Evolutionary conservation across 2,797 vertebrate species (phyloP).

Genomic region (Enteromius radiatus): DNA sequence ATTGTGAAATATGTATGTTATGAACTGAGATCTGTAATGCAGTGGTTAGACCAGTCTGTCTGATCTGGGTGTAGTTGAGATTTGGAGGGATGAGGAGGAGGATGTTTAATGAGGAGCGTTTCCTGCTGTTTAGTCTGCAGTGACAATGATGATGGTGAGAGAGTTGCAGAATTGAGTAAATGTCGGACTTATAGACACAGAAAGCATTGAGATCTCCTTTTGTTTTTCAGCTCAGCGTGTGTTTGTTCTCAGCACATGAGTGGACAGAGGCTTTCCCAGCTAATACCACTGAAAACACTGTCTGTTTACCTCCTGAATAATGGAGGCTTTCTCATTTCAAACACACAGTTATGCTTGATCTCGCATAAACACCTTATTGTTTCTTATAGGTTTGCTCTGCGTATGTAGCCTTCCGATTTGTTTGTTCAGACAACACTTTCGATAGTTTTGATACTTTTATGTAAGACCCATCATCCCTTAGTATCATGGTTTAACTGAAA

Average conservation of each 20-base stretch:
- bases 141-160: conserved; percentile 38
- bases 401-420: too few species aligned
- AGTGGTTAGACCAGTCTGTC: not conserved
- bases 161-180: conserved; percentile 26
- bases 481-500: not conserved
- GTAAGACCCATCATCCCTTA: too few species aligned
- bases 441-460: not conserved
- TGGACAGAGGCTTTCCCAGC: conserved; percentile 15
- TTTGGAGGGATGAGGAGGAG: conserved; percentile 23
- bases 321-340: conserved; percentile 20
- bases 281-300: conserved; percentile 37
- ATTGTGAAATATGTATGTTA: too few species aligned
- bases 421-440: not conserved
- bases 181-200: not conserved
- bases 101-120: conserved; percentile 38
- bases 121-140: conserved; percentile 22
- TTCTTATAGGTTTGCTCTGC: conserved; percentile 25
- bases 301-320: conserved; percentile 30
- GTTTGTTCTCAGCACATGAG: conserved; percentile 17
- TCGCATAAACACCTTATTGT: conserved; percentile 33
- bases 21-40: too few species aligned
- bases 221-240: conserved; percentile 28
- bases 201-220: conserved; percentile 30
- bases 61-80: conserved; percentile 16
- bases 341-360: not conserved